Evolutionary conservation across 2,113 vertebrate species (phyloP).

Genomic region (Centropus unirufus): DNA sequence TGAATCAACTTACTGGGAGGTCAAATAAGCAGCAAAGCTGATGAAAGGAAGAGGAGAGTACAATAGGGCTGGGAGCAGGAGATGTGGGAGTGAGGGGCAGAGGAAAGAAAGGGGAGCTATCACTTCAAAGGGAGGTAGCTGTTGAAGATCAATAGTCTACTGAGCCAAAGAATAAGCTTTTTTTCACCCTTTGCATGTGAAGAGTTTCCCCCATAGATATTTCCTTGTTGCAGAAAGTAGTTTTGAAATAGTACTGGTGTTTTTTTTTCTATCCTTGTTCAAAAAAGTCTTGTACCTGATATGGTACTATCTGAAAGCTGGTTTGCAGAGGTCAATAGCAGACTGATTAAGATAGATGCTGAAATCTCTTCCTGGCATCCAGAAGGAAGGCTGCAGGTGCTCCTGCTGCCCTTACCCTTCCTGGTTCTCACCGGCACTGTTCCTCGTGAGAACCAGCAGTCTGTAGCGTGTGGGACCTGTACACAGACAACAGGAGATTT

Average conservation of each 20-base stretch:
- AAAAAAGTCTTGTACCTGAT: background rate
- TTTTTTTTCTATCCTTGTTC: background rate
- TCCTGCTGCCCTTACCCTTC: background rate
- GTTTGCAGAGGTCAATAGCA: background rate
- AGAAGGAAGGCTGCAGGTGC: background rate
- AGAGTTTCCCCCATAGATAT: background rate
- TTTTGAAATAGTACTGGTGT: background rate
- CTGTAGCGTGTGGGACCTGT: background rate
- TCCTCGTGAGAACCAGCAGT: background rate
- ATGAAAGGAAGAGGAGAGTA: background rate
- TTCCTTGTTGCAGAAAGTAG: background rate
- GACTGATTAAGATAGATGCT: background rate
- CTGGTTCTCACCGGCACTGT: background rate
- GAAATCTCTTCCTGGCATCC: background rate
- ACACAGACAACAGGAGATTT: background rate
- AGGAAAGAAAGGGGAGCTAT: background rate
- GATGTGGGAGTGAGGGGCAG: background rate
- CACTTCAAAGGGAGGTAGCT: background rate
- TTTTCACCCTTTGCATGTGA: background rate
- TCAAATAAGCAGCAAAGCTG: background rate
- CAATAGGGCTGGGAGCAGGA: background rate
- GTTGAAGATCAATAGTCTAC: background rate
- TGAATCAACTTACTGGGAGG: background rate
- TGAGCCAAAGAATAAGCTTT: background rate
- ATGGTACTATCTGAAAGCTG: background rate